Base-by-base conservation (phyloP, 2,797 vertebrate genomes). In the Megalops cyprinoides region DNA sequence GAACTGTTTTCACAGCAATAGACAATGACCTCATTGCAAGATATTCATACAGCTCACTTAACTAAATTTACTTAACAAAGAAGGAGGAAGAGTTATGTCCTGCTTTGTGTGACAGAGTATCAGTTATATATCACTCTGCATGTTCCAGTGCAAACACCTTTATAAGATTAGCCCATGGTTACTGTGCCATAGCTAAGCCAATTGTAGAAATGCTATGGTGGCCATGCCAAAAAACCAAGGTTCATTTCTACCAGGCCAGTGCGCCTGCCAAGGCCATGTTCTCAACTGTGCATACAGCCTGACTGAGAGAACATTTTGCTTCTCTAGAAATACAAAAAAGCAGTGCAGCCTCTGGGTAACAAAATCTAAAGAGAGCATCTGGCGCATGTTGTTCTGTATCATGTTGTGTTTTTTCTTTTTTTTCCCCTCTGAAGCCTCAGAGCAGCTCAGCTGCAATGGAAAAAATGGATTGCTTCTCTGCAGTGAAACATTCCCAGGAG, bases 11-110 rank as follows among this genome's bases (percentile, higher is more conserved):
- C 25, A 23, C 8, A 25, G 25, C 25, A 1, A 28, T 9, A 62
- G 25, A 31, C 49, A 18, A 77, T 25, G 53, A 56, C 51, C 23
- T 55, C 51, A 28, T 5, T 28, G 37, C 39, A 55, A 77, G 76
- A 60, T 77, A 60, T 77, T 58, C 58, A 77, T 77, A 34, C 25
- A 58, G 44, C n/a, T 42, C 5, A 55, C 77, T 58, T 77, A 58
- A 55, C 23, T 9, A 60, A 42, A 78, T 62, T 78, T 42, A 62
- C 76, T 62, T 46, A 48, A 25, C 76, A n/a, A 48, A 60, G 55
- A 4, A 53, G 28, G 18, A 37, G 39, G 39, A 73, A 76, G 39
- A 31, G n/a, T 25, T 7, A 4, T 8, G 25, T 18, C 60, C 6
- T 34, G 14, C 18, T 37, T 39, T 39, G 42, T 23, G 14, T 31